Evolutionary conservation across 2,797 vertebrate species (phyloP), one percentile per base, ranked within the genome.

Genomic region (Sphenopsis melanotis): DNA sequence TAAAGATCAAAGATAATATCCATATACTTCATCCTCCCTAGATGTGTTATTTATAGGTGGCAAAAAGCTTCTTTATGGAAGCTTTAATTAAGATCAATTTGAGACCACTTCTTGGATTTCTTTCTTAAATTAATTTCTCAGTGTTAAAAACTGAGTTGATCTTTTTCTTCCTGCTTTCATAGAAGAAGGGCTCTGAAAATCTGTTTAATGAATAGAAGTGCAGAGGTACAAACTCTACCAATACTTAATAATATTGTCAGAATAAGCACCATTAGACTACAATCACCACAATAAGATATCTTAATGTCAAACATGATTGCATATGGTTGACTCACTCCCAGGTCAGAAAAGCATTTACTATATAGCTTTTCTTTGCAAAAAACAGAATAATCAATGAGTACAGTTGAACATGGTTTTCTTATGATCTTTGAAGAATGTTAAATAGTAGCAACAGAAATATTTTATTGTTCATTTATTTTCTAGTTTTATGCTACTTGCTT

Each of bases 41-140:
- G 29, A 1, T 93, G 64, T 92, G n/a, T 34, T 91, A 85, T 85
- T 89, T 41, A 50, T 57, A 75, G 32, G 16, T 85, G 59, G n/a
- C 59, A 93, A 87, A 95, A 95, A 61, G 1, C 44, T 94, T 47
- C 16, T 59, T 91, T 90, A 39, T 52, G 69, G 59, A 82, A 87
- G 77, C 49, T 66, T 94, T 92, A 95, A 71, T 94, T 90, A 74
- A 60, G 16, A 15, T 68, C 37, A 61, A 94, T 93, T 95, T 91
- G 49, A 75, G n/a, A 92, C 36, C 16, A 44, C 32, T 92, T 89
- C 20, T 89, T 83, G 55, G 12, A 44, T 78, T 95, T 87, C 39
- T 91, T 85, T 75, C 74, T 41, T 82, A 87, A 72, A 56, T 27
- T 91, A 71, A 23, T 74, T 94, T 88, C 66, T 37, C 30, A 30